These are phyloP conservation scores for Menidia beryllina DNA, from an alignment of 2,113 vertebrate genomes.

Conservation along the genomic window DNA sequence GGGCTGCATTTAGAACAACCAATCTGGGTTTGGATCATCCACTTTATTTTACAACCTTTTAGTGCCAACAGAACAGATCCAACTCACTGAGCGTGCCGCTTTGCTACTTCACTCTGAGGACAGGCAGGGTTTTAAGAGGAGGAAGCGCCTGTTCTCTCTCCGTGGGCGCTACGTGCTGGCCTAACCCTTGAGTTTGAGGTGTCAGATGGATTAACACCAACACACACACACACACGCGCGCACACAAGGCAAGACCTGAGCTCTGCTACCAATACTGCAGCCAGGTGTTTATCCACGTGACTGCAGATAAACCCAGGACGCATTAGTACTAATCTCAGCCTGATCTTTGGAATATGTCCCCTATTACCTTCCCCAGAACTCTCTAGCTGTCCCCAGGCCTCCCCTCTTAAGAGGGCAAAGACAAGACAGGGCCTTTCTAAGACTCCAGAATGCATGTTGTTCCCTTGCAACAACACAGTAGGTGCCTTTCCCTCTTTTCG, in stretches of 20 bases:
- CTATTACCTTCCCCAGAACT: conserved; percentile 69
- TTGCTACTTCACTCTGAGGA: conserved; percentile 16
- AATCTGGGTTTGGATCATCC: conserved; percentile 65
- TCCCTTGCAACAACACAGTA: conserved; percentile 68
- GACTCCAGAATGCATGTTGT: conserved; percentile 56
- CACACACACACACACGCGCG: conserved; percentile 41
- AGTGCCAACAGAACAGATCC: conserved; percentile 34
- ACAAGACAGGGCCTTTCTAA: conserved; percentile 55
- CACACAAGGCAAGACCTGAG: conserved; percentile 50
- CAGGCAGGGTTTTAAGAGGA: conserved; percentile 23
- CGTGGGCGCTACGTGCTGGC: conserved; percentile 30
- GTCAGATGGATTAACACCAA: conserved; percentile 71
- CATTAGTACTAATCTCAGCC: conserved; percentile 83
- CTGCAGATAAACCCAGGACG: conserved; percentile 79
- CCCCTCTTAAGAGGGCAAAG: conserved; percentile 62
- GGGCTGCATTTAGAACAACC: conserved; percentile 64
- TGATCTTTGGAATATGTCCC: conserved; percentile 84
- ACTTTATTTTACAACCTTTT: conserved; percentile 57
- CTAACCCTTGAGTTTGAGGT: conserved; percentile 64
- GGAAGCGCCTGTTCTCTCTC: conserved; percentile 32
- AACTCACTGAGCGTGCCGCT: conserved; percentile 14
- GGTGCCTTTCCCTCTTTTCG: conserved; percentile 62
- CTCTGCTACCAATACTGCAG: conserved; percentile 68
- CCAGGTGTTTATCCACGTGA: conserved; percentile 84
- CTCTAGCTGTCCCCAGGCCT: conserved; percentile 68